A percentile compares a stretch with the other conserved stretches of the same genome.
phyloP scores from a whole-genome alignment of 2,797 vertebrate genomes.

The Sebastes variabilis region DNA sequence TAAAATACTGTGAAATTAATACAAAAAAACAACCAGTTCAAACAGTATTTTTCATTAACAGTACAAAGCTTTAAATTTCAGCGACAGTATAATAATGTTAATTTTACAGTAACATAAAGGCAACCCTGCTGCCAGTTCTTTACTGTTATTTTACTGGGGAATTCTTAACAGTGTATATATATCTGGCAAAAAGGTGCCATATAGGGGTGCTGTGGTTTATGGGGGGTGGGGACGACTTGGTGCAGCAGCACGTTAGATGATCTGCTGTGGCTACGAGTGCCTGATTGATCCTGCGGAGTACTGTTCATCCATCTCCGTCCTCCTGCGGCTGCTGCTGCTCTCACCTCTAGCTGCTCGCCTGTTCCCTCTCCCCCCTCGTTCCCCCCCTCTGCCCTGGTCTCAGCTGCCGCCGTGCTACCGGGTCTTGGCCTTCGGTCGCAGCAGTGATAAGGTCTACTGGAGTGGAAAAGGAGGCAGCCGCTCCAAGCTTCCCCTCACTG shows the following conservation, averaged over 20 bases:
- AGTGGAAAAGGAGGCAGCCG: conserved; percentile 61
- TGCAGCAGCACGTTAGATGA: conserved; percentile 60
- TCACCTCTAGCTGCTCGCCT: conserved; percentile 45
- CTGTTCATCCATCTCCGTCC: conserved; percentile 73
- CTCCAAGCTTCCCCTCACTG: conserved; percentile 29
- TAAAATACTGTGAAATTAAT: too few species aligned
- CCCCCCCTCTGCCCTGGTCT: conserved; percentile 25
- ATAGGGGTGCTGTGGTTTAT: conserved; percentile 29
- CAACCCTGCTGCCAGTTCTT: too few species aligned
- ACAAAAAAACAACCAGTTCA: too few species aligned
- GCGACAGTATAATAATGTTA: too few species aligned
- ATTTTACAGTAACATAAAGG: too few species aligned
- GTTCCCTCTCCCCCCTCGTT: not conserved
- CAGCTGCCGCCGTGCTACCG: conserved; percentile 51
- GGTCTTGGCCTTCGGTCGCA: conserved; percentile 45
- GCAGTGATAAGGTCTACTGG: conserved; percentile 55
- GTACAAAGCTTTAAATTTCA: too few species aligned
- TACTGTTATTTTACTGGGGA: too few species aligned
- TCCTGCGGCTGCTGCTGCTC: conserved; percentile 41
- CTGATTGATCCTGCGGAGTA: conserved; percentile 74
- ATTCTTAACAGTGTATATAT: not conserved
- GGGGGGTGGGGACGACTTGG: conserved; percentile 20
- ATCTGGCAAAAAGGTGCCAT: conserved; percentile 22
- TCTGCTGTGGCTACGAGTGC: conserved; percentile 62
- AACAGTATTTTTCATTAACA: too few species aligned